These are phyloP conservation scores for Therioaphis trifolii DNA, from an alignment of 2,888 invertebrate genomes.

Conservation along the genomic window DNA sequence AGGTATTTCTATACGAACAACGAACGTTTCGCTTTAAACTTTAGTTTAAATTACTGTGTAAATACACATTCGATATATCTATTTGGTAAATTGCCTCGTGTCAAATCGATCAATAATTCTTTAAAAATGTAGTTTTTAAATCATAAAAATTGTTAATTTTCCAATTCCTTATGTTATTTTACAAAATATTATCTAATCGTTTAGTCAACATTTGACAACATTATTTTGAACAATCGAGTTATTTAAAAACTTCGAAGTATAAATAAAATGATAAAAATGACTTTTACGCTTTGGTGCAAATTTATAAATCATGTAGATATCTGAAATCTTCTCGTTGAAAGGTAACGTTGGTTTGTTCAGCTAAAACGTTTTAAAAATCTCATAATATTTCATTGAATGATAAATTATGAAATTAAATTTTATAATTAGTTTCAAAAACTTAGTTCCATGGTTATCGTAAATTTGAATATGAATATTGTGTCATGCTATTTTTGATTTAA, in stretches of 20 bases:
- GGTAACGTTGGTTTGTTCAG: constrained; percentile 1
- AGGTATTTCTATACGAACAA: too few species aligned
- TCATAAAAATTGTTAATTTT: too few species aligned
- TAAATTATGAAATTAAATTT: constrained; percentile 5
- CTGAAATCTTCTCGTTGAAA: too few species aligned
- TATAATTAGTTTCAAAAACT: neutral
- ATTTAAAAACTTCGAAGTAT: neutral
- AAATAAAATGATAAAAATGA: neutral
- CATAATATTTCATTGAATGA: neutral
- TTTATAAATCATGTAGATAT: neutral
- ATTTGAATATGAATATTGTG: neutral
- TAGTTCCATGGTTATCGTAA: neutral
- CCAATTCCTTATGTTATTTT: too few species aligned
- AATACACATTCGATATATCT: too few species aligned
- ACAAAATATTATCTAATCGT: neutral
- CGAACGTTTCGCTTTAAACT: too few species aligned
- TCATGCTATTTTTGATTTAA: neutral
- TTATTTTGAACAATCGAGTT: neutral
- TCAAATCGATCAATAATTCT: too few species aligned
- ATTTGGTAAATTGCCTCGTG: too few species aligned
- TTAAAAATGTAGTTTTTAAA: too few species aligned
- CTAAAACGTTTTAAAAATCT: constrained; percentile 16
- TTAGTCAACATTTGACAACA: neutral
- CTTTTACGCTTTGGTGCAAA: neutral
- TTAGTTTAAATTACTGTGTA: too few species aligned